Evolutionary conservation across 2,888 invertebrate species (phyloP).

Genomic region (Drosophila conformis): DNA sequence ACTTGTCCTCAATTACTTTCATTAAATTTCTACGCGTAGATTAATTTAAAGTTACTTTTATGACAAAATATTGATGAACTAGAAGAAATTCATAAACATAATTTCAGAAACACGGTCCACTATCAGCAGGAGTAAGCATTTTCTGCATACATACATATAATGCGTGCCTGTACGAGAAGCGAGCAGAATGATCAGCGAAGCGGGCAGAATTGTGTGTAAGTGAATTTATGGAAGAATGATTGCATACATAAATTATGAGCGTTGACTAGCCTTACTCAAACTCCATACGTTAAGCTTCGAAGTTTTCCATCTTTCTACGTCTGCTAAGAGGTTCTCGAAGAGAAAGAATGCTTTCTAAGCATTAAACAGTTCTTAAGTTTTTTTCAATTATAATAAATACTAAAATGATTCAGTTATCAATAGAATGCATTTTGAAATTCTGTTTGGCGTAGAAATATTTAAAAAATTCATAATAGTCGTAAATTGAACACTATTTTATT

Average conservation of each 20-base stretch:
- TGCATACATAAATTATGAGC: neutral
- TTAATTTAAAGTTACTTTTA: neutral
- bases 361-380: too few relatives aligned
- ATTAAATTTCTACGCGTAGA: neutral
- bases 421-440: too few relatives aligned
- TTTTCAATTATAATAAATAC: too few relatives aligned
- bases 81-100: neutral
- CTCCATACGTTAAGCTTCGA: neutral
- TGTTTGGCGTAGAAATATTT: accelerated
- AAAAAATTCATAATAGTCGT: neutral
- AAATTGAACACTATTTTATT: neutral
- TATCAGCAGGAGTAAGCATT: neutral
- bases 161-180: neutral
- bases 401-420: too few relatives aligned
- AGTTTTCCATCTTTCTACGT: neutral
- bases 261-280: neutral
- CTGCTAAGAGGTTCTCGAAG: too few relatives aligned
- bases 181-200: neutral
- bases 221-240: neutral
- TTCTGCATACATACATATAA: neutral
- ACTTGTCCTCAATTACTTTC: neutral
- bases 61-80: neutral
- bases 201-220: neutral
- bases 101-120: neutral
- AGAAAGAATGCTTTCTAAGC: too few relatives aligned